phyloP scores from a whole-genome alignment of 2,113 vertebrate genomes.

The Calypte anna region DNA sequence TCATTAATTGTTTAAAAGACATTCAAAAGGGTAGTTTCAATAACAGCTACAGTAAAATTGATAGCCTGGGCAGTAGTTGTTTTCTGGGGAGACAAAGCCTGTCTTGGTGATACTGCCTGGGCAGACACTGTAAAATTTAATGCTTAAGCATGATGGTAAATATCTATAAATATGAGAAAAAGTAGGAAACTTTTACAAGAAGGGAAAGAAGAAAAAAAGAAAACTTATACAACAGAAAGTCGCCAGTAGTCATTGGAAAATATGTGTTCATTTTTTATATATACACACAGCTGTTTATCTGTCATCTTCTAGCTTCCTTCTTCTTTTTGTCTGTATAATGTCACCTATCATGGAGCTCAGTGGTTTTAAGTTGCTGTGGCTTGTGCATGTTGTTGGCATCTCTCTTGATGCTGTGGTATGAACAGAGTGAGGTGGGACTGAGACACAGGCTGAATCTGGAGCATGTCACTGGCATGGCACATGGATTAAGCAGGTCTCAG shows the following conservation, averaged over 20 bases:
- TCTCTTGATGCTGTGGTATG: not conserved
- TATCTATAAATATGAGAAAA: not conserved
- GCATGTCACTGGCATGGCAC: rapidly evolving
- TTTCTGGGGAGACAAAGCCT: not conserved
- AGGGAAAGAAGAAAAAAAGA: not conserved
- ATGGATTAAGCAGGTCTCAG: not conserved
- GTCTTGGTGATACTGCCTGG: not conserved
- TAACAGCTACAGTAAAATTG: not conserved
- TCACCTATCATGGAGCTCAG: not conserved
- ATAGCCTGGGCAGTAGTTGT: not conserved
- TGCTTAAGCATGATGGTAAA: not conserved
- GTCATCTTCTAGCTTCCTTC: not conserved
- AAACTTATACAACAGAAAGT: not conserved
- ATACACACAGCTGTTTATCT: not conserved
- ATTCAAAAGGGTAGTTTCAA: not conserved
- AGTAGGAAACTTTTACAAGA: not conserved
- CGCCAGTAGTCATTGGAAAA: not conserved
- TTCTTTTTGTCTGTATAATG: rapidly evolving
- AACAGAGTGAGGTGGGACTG: not conserved
- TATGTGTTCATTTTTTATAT: not conserved
- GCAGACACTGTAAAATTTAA: not conserved
- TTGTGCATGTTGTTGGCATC: not conserved
- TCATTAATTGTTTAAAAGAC: not conserved
- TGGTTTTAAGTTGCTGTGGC: not conserved
- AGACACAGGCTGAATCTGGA: not conserved